Evolutionary conservation across 2,113 vertebrate species (phyloP).

Genomic region (Nerophis lumbriciformis): DNA sequence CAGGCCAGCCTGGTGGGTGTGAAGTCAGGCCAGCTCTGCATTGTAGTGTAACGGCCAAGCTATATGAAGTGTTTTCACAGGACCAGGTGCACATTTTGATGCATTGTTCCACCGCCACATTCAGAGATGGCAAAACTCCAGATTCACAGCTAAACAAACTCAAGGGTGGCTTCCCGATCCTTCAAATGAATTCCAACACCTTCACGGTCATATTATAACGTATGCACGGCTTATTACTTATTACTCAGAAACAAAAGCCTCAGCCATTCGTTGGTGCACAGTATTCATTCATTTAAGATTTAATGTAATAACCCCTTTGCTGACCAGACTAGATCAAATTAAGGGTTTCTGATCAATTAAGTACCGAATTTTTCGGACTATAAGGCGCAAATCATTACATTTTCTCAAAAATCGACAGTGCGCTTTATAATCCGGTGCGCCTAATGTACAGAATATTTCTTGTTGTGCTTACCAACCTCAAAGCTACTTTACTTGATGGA

Average conservation of each 20-base stretch:
- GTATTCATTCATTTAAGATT: neutral
- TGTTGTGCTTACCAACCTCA: no score
- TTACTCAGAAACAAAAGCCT: slow-evolving; percentile 16
- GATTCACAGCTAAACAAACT: slow-evolving; percentile 24
- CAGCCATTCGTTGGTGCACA: neutral
- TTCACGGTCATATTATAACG: slow-evolving; percentile 28
- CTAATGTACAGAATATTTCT: no score
- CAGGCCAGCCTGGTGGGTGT: slow-evolving; percentile 20
- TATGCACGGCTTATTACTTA: slow-evolving; percentile 5
- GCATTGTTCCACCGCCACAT: slow-evolving; percentile 29
- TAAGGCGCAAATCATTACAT: no score
- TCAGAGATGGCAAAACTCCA: slow-evolving; percentile 35
- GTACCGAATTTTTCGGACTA: no score
- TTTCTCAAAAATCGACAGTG: no score
- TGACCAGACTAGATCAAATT: no score
- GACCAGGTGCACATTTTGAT: slow-evolving; percentile 48
- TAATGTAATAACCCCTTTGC: neutral
- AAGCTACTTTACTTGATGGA: no score
- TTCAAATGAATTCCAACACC: slow-evolving; percentile 32
- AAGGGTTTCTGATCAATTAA: no score
- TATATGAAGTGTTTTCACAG: slow-evolving; percentile 33
- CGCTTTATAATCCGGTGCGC: no score
- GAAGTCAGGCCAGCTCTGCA: slow-evolving; percentile 28
- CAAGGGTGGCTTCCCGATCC: slow-evolving; percentile 25
- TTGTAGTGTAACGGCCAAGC: slow-evolving; percentile 16